phyloP scores from a whole-genome alignment of 2,888 invertebrate species.

The Ophioninae sp. region DNA sequence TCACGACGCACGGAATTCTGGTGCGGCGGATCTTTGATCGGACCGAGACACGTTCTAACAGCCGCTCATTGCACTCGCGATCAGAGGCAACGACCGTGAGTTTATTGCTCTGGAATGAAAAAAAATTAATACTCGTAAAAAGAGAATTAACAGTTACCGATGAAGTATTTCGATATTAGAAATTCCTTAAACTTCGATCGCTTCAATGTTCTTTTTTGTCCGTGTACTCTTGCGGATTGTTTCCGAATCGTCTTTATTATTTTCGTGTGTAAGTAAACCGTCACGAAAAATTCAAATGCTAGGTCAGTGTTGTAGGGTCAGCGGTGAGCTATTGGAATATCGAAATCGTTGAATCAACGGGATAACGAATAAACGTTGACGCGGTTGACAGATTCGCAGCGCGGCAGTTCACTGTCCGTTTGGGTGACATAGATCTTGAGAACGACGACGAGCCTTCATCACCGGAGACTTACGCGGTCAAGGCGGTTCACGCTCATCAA shows the following conservation, averaged over 20 bases:
- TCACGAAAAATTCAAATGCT: too few relatives aligned
- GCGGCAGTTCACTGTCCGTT: constrained; percentile 92
- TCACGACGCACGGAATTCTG: constrained; percentile 93
- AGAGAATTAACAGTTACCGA: neutral
- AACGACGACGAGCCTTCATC: constrained; percentile 92
- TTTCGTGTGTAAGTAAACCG: too few relatives aligned
- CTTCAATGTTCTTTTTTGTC: too few relatives aligned
- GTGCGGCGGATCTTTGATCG: constrained; percentile 95
- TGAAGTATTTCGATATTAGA: too few relatives aligned
- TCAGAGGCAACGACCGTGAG: constrained; percentile 93
- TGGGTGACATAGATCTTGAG: constrained; percentile 94
- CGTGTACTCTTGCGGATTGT: too few relatives aligned
- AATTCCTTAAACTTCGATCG: too few relatives aligned
- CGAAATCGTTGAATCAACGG: too few relatives aligned
- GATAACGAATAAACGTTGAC: neutral
- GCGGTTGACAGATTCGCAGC: constrained; percentile 88
- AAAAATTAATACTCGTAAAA: constrained; percentile 1
- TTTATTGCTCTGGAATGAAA: constrained; percentile 64
- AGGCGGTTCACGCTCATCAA: constrained; percentile 91
- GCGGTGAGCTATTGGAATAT: too few relatives aligned
- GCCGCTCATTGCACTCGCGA: constrained; percentile 97
- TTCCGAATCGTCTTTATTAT: too few relatives aligned
- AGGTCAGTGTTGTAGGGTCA: too few relatives aligned
- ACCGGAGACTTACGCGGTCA: constrained; percentile 90
- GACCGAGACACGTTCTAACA: constrained; percentile 90